These are phyloP conservation scores for Pitangus sulphuratus DNA, from an alignment of 2,797 vertebrate species.

Conservation along the genomic window DNA sequence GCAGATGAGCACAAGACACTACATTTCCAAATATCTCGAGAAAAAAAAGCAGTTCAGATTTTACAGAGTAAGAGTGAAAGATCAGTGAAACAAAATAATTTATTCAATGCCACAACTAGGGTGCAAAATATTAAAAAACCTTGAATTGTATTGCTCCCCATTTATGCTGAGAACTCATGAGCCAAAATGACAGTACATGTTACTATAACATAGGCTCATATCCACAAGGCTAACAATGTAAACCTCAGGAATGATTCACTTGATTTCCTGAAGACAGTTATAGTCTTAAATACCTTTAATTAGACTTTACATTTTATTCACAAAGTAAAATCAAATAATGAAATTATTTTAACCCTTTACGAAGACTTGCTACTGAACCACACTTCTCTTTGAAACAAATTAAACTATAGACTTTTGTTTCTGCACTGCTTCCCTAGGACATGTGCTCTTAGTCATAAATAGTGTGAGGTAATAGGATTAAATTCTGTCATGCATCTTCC, in stretches of 20 bases:
- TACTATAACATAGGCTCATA: neutral
- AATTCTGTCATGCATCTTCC: neutral
- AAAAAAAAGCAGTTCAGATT: neutral
- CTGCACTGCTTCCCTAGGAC: neutral
- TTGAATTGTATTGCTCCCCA: neutral
- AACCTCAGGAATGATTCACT: neutral
- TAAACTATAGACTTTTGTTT: conserved; percentile 40
- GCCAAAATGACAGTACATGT: neutral
- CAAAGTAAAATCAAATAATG: conserved; percentile 10
- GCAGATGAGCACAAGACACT: neutral
- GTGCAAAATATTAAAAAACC: neutral
- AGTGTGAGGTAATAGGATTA: conserved; percentile 38
- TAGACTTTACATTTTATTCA: conserved; percentile 33
- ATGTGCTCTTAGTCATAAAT: conserved; percentile 13
- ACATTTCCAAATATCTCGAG: neutral
- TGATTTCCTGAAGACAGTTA: conserved; percentile 8
- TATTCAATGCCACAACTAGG: neutral
- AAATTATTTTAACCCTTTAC: conserved; percentile 36
- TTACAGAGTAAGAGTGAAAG: neutral
- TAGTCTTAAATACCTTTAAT: conserved; percentile 40
- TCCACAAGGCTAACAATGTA: neutral
- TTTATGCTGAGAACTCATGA: neutral
- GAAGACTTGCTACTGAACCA: neutral
- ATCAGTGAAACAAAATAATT: neutral
- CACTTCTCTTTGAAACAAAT: conserved; percentile 47